Evolutionary conservation across 2,797 vertebrate species (phyloP).

Genomic region (Agapornis canus): DNA sequence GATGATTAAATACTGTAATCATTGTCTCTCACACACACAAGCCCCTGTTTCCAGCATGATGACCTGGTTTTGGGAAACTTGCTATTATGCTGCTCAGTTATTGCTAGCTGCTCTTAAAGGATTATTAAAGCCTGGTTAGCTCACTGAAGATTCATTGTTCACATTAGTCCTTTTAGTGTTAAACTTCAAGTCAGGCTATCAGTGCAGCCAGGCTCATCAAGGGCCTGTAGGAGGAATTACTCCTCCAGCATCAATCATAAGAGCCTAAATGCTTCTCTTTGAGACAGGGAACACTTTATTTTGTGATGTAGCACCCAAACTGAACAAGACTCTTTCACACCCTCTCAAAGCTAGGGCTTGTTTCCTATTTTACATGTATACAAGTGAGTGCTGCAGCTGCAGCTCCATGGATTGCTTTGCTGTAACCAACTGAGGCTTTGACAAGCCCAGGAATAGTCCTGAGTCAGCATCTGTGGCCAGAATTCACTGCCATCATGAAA

Average conservation of each 20-base stretch:
- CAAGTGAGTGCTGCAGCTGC: slow-evolving; percentile 50
- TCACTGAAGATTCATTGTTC: slow-evolving; percentile 70
- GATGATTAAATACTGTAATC: slow-evolving; percentile 38
- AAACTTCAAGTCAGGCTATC: slow-evolving; percentile 35
- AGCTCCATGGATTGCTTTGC: neutral
- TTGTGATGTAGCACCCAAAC: slow-evolving; percentile 2
- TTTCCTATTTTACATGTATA: neutral
- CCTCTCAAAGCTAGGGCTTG: slow-evolving; percentile 54
- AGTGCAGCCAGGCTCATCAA: neutral
- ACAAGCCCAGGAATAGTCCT: neutral
- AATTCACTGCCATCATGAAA: neutral
- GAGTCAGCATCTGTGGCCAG: neutral
- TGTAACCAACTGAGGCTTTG: neutral
- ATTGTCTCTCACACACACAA: slow-evolving; percentile 55
- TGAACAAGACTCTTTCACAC: slow-evolving; percentile 40
- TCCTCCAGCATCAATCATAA: slow-evolving; percentile 31
- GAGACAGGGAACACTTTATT: slow-evolving; percentile 38
- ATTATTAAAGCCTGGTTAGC: slow-evolving; percentile 71
- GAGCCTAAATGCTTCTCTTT: slow-evolving; percentile 48
- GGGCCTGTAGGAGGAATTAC: neutral
- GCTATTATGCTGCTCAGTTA: slow-evolving; percentile 47
- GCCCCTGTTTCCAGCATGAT: slow-evolving; percentile 49
- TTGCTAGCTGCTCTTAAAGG: slow-evolving; percentile 44
- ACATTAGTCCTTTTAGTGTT: slow-evolving; percentile 14
- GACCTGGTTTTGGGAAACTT: slow-evolving; percentile 60